Evolutionary conservation across 2,888 invertebrate species (phyloP).

Genomic region (Drosophila gaucha): DNA sequence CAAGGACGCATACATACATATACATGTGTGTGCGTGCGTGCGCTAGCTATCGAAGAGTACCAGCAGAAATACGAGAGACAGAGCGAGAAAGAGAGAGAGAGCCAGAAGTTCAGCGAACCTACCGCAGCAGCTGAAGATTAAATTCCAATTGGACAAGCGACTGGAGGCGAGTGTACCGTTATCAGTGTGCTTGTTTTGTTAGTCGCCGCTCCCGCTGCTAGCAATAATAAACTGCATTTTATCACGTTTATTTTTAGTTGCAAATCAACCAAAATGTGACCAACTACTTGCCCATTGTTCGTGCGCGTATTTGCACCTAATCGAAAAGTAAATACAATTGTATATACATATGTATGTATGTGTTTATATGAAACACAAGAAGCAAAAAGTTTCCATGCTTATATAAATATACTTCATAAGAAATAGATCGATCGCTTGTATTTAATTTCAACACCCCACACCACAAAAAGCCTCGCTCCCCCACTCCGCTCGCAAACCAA

Average conservation of each 20-base stretch:
- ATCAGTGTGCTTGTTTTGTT: constrained; percentile 28
- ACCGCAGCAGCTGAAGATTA: constrained; percentile 47
- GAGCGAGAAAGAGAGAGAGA: constrained; percentile 1
- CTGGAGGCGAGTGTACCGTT: constrained; percentile 36
- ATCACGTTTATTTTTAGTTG: constrained; percentile 79
- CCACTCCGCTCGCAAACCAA: background rate
- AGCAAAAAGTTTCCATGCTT: constrained; percentile 1
- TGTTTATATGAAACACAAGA: background rate
- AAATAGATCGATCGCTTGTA: constrained; percentile 23
- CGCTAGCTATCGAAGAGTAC: constrained; percentile 28
- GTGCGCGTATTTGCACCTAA: constrained; percentile 18
- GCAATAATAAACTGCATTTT: constrained; percentile 66
- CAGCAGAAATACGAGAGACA: constrained; percentile 42
- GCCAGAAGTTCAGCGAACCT: constrained; percentile 68
- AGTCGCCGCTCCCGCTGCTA: constrained; percentile 17
- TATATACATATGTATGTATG: background rate
- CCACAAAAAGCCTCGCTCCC: background rate
- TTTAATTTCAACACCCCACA: constrained; percentile 7
- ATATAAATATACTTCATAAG: constrained; percentile 9
- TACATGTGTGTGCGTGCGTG: constrained; percentile 2
- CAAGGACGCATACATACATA: constrained; percentile 36
- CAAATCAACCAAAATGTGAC: constrained; percentile 49
- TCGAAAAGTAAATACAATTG: background rate
- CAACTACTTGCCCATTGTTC: constrained; percentile 30
- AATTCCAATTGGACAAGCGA: constrained; percentile 59